Evolutionary conservation across 2,888 invertebrate genomes (phyloP).

Genomic region (Lasioglossum calceatum): DNA sequence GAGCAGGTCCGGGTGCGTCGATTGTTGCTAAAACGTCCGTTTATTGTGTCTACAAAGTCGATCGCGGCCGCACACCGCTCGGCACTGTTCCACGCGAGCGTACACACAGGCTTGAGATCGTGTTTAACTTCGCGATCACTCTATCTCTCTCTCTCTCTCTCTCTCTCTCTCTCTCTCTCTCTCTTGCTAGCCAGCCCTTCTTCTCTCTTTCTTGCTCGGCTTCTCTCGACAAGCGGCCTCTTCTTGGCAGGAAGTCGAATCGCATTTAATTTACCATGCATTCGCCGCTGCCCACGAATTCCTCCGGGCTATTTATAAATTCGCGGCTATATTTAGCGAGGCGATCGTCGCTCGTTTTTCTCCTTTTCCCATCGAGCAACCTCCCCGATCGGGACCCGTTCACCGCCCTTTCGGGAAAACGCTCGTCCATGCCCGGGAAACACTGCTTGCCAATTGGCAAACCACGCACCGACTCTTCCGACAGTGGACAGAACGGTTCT

Average conservation of each 20-base stretch:
- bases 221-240: slow-evolving; percentile 27
- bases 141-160: no score
- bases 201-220: slow-evolving; percentile 5
- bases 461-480: slow-evolving; percentile 27
- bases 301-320: slow-evolving; percentile 52
- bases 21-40: slow-evolving; percentile 58
- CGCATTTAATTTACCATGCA: slow-evolving; percentile 56
- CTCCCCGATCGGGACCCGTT: neutral
- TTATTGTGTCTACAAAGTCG: slow-evolving; percentile 66
- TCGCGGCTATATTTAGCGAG: slow-evolving; percentile 39
- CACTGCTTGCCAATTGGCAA: slow-evolving; percentile 41
- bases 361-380: neutral
- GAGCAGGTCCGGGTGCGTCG: slow-evolving; percentile 50
- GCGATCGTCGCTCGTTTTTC: neutral
- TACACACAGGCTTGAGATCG: neutral
- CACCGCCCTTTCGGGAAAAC: neutral
- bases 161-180: slow-evolving; percentile 16
- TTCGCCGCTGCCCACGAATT: slow-evolving; percentile 51
- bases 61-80: slow-evolving; percentile 38
- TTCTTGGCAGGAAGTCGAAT: slow-evolving; percentile 67
- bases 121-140: slow-evolving; percentile 17
- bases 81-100: slow-evolving; percentile 61
- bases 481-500: neutral
- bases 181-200: neutral
- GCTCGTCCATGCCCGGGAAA: neutral